Conservation (phyloP, 2,113 vertebrate genomes). For the Phylloscopus whistleri region DNA sequence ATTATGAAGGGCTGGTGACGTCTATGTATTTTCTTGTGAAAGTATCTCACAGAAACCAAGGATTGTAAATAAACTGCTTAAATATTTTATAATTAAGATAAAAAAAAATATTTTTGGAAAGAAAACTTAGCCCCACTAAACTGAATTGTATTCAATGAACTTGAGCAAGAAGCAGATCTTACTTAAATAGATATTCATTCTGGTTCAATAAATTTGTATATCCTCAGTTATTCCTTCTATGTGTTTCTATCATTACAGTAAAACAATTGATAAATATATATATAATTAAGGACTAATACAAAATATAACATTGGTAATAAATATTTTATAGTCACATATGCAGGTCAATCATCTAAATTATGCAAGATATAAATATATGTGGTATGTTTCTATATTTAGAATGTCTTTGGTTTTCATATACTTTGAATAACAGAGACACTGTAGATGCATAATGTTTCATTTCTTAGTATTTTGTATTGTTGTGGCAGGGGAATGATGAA, state of each 20-base stretch:
- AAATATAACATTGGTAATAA: not conserved
- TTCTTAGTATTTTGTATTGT: not conserved
- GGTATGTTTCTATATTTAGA: not conserved
- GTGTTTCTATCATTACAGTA: not conserved
- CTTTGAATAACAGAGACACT: not conserved
- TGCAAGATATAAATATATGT: not conserved
- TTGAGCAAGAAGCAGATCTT: not conserved
- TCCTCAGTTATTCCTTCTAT: not conserved
- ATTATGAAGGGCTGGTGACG: not conserved
- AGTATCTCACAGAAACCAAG: not conserved
- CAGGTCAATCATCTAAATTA: not conserved
- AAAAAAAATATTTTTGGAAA: not conserved
- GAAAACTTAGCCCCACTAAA: not conserved
- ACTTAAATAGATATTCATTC: not conserved
- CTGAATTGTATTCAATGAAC: not conserved
- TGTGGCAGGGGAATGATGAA: not conserved
- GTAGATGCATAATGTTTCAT: not conserved
- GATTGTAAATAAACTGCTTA: not conserved
- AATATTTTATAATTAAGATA: not conserved
- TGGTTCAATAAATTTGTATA: not conserved
- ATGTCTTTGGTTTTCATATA: not conserved
- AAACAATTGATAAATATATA: not conserved
- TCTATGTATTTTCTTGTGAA: not conserved
- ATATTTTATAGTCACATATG: not conserved
- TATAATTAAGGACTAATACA: not conserved